These are phyloP conservation scores for Diloba caeruleocephala DNA, from an alignment of 2,888 invertebrate species.

Conservation along the genomic window DNA sequence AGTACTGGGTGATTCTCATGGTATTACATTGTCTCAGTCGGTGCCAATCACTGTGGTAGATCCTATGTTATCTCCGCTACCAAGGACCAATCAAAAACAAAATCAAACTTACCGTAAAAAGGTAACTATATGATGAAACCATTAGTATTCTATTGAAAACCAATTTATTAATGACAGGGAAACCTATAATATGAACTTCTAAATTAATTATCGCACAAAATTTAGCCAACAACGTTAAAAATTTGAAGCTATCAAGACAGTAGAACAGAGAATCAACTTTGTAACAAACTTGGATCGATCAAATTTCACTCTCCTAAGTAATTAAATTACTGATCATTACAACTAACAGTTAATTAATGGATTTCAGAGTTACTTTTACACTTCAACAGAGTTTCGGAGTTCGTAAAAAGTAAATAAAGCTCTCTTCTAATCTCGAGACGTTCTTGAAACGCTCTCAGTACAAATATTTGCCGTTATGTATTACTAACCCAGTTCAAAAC, in stretches of 20 bases:
- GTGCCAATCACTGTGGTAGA: too few relatives aligned
- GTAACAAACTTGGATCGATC: constrained; percentile 56
- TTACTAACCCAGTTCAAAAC: constrained; percentile 18
- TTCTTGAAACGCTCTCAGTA: constrained; percentile 49
- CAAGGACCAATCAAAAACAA: too few relatives aligned
- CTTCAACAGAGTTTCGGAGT: constrained; percentile 46
- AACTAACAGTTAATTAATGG: constrained; percentile 61
- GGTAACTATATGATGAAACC: too few relatives aligned
- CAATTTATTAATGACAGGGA: too few relatives aligned
- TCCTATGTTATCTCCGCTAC: too few relatives aligned
- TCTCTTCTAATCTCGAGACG: constrained; percentile 40
- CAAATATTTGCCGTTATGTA: constrained; percentile 59
- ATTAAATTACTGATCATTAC: constrained; percentile 61
- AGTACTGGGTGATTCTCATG: too few relatives aligned
- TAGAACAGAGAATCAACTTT: constrained; percentile 52
- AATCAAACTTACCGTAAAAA: too few relatives aligned
- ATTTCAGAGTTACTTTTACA: constrained; percentile 52
- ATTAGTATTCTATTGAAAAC: too few relatives aligned
- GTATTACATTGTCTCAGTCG: too few relatives aligned
- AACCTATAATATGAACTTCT: constrained; percentile 1
- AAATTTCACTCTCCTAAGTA: constrained; percentile 56
- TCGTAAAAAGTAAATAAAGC: constrained; percentile 56
- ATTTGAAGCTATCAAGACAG: constrained; percentile 43
- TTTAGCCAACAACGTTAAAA: constrained; percentile 39
- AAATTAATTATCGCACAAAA: constrained; percentile 35